phyloP scores from a whole-genome alignment of 2,888 invertebrate species.

The Chloroclysta siterata region DNA sequence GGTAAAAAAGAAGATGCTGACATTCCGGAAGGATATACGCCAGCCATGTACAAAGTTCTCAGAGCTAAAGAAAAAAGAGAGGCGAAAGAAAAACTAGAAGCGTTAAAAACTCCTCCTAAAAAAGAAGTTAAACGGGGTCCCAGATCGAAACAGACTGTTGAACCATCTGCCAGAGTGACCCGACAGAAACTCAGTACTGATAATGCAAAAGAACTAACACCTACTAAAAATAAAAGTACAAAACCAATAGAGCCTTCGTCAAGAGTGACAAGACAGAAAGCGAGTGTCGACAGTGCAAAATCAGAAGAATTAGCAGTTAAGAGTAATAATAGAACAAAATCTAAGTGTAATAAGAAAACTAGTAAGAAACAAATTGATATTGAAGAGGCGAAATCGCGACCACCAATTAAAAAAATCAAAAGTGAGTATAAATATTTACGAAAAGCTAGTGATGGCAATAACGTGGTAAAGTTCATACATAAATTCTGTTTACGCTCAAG shows the following conservation, averaged over 20 bases:
- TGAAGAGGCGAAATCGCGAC: conserved; percentile 43
- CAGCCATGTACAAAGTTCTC: conserved; percentile 83
- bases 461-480: too few species aligned
- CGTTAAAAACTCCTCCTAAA: conserved; percentile 51
- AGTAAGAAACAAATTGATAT: conserved; percentile 52
- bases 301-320: conserved; percentile 44
- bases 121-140: conserved; percentile 59
- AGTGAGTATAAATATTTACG: conserved; percentile 48
- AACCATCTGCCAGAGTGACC: conserved; percentile 24
- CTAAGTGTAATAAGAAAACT: conserved; percentile 43
- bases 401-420: conserved; percentile 41
- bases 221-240: conserved; percentile 13
- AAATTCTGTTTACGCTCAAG: too few species aligned
- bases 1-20: conserved; percentile 60
- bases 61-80: conserved; percentile 77
- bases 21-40: conserved; percentile 77
- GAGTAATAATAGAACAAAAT: conserved; percentile 48
- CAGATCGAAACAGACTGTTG: conserved; percentile 49
- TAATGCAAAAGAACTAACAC: conserved; percentile 18
- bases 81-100: conserved; percentile 67
- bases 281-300: conserved; percentile 44
- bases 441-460: too few species aligned
- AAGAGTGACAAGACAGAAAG: conserved; percentile 51
- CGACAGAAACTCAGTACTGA: conserved; percentile 21
- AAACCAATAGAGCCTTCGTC: conserved; percentile 35